Base-by-base conservation (phyloP, 1,140 invertebrate genomes). In the Apolygus lucorum region DNA sequence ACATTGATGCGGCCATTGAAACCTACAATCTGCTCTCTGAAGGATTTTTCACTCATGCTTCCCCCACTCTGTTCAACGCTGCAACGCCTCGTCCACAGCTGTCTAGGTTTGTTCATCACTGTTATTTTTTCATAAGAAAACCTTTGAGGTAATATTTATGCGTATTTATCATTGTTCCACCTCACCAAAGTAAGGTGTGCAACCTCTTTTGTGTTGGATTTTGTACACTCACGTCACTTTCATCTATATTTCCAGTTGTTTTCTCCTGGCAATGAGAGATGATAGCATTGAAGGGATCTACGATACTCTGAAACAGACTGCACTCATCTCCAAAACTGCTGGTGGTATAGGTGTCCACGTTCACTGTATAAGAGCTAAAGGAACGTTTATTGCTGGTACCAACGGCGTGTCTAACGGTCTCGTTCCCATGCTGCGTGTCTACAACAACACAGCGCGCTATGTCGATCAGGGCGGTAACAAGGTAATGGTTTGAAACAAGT, bases 271-370 rank as follows among this genome's bases (percentile, higher is more conserved):
- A 0, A 98, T 99, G 93, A 86, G 84, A 65, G 91, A 93, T 14
- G 98, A 99, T 79, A 97, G 93, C 72, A 98, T 99, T 76, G 94
- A 98, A 76, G 97, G 97, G n/a, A 99, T 99, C 74, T 99, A 92
- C 79, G 90, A 94, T 72, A 96, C 93, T 1, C 79, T 99, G 24
- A 94, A 93, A 73, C 90, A 95, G 77, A 98, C 95, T 82, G 95
- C 96, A 1, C 80, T 97, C 11, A 97, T 99, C 52, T 98, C 95
- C 0, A 99, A 99, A 81, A 93, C 89, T 66, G 96, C 96, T 42
- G 97, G 98, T 68, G 97, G 97, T 21, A 97, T 99, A 78, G 97
- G 97, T 0, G 77, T 99, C 0, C 97, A 97, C 82, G 87, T 99
- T 0, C 97, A 99, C 78, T 95, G 92, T 76, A 99, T 99, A 74